phyloP scores from a whole-genome alignment of 2,113 vertebrate genomes.

The Cynopterus brachyotis region DNA sequence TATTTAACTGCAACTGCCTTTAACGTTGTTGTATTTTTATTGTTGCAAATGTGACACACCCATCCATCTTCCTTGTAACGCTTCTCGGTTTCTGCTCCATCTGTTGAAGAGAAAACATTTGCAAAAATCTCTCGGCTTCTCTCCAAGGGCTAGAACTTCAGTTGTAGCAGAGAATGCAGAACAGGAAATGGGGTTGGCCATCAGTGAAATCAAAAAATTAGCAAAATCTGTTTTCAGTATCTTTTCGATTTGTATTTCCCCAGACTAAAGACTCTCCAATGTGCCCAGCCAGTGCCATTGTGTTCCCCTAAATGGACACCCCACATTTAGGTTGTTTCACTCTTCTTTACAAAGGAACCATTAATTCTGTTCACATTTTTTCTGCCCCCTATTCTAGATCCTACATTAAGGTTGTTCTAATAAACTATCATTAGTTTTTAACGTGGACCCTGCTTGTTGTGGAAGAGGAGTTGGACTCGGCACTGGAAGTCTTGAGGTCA shows the following conservation, averaged over 20 bases:
- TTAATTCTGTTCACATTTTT: neutral
- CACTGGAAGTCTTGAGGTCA: neutral
- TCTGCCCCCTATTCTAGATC: neutral
- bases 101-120: conserved; percentile 78
- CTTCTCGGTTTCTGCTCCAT: conserved; percentile 71
- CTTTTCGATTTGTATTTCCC: neutral
- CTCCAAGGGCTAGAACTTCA: conserved; percentile 64
- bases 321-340: neutral
- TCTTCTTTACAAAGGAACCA: neutral
- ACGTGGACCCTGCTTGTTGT: neutral
- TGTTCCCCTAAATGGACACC: neutral
- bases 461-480: neutral
- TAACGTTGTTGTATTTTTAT: conserved; percentile 66
- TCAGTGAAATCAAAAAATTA: neutral
- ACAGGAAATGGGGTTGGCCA: conserved; percentile 11
- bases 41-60: conserved; percentile 61
- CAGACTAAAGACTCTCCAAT: neutral
- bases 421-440: neutral
- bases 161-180: conserved; percentile 36
- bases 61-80: conserved; percentile 62
- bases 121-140: conserved; percentile 69
- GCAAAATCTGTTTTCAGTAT: neutral
- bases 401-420: neutral
- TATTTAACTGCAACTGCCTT: conserved; percentile 67
- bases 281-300: fast-evolving